Evolutionary conservation across 1,140 invertebrate species (phyloP).

Genomic region (Spodoptera litura): DNA sequence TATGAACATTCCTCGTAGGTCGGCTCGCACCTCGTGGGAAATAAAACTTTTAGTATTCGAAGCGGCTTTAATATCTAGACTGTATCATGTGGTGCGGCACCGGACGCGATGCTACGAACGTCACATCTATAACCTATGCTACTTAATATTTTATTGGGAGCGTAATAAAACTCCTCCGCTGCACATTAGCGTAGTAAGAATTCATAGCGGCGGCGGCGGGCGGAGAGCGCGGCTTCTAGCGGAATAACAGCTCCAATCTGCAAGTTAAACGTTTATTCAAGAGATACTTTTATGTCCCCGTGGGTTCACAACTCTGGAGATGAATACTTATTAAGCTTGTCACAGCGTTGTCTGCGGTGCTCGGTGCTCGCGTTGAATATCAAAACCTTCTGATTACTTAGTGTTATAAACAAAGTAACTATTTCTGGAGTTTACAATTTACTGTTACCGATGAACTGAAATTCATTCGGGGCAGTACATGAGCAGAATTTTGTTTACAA

Average conservation of each 20-base stretch:
- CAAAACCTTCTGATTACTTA: constrained; percentile 46
- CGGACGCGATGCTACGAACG: constrained; percentile 7
- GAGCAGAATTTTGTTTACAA: constrained; percentile 27
- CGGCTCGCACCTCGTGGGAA: constrained; percentile 56
- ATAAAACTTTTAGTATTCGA: constrained; percentile 58
- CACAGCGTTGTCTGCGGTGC: constrained; percentile 14
- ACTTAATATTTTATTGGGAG: constrained; percentile 39
- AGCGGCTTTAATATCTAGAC: constrained; percentile 52
- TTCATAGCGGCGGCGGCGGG: constrained; percentile 41
- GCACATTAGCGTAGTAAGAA: constrained; percentile 46
- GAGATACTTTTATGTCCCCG: constrained; percentile 35
- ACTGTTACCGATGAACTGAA: constrained; percentile 36
- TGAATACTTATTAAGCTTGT: constrained; percentile 50
- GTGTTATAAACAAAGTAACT: constrained; percentile 40
- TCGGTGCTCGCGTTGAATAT: constrained; percentile 34
- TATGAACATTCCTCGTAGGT: constrained; percentile 45
- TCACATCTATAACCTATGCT: constrained; percentile 24
- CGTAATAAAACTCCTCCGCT: constrained; percentile 39
- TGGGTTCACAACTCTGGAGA: constrained; percentile 24
- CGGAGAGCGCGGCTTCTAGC: background rate
- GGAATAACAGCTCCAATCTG: constrained; percentile 44
- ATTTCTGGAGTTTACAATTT: constrained; percentile 31
- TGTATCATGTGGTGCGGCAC: constrained; percentile 41
- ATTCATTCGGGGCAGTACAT: constrained; percentile 29
- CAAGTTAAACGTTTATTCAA: constrained; percentile 48